A percentile compares a stretch with the other conserved stretches of the same genome.
phyloP scores from a whole-genome alignment of 2,888 invertebrate genomes.

The Myopa testacea region DNA sequence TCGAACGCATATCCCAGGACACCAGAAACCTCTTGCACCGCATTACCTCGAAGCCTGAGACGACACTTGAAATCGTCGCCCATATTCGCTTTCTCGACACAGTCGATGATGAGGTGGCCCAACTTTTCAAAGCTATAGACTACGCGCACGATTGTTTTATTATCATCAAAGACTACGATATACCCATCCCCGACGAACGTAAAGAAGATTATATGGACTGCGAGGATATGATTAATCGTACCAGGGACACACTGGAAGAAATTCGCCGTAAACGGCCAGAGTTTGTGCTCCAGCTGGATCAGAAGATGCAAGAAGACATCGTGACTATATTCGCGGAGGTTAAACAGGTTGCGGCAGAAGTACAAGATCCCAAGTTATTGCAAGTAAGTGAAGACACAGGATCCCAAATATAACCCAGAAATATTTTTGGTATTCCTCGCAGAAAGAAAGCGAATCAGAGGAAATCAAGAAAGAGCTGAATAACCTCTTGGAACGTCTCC shows the following conservation, averaged over 20 bases:
- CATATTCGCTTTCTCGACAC: constrained; percentile 72
- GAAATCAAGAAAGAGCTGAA: constrained; percentile 76
- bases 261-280: constrained; percentile 76
- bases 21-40: constrained; percentile 73
- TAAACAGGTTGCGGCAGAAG: constrained; percentile 78
- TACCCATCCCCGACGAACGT: constrained; percentile 80
- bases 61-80: constrained; percentile 78
- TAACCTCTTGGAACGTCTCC: constrained; percentile 74
- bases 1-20: constrained; percentile 65
- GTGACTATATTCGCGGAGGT: constrained; percentile 79
- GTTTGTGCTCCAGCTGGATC: constrained; percentile 78
- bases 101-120: constrained; percentile 75
- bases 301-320: constrained; percentile 83
- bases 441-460: constrained; percentile 80
- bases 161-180: constrained; percentile 83
- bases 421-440: constrained; percentile 27
- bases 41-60: constrained; percentile 75
- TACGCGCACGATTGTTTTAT: constrained; percentile 87
- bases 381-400: constrained; percentile 53
- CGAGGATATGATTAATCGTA: constrained; percentile 63
- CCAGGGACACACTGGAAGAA: constrained; percentile 74
- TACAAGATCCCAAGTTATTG: constrained; percentile 67
- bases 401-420: not conserved
- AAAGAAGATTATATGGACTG: constrained; percentile 68
- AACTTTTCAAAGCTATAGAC: constrained; percentile 79